Evolutionary conservation across 2,888 invertebrate genomes (phyloP).

Genomic region (Himalopsyche japonica): DNA sequence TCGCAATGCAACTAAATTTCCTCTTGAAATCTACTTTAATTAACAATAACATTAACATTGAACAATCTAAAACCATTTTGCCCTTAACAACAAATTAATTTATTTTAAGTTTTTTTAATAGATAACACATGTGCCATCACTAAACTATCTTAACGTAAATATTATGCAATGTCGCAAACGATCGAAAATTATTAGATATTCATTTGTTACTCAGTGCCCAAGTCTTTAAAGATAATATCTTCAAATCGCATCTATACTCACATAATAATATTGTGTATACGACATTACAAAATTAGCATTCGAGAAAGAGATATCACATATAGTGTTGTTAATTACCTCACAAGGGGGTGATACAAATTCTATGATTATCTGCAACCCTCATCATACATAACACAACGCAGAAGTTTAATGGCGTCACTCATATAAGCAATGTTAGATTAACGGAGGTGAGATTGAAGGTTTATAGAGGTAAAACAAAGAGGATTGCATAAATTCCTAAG

Average conservation of each 20-base stretch:
- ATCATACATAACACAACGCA: constrained; percentile 15
- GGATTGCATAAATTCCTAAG: constrained; percentile 7
- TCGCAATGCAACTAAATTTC: too few relatives aligned
- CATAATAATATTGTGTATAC: not conserved
- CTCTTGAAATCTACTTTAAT: too few relatives aligned
- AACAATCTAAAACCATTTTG: too few relatives aligned
- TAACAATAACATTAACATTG: too few relatives aligned
- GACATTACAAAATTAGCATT: not conserved
- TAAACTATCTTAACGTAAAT: not conserved
- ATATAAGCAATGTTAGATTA: constrained; percentile 26
- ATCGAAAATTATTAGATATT: not conserved
- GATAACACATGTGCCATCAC: not conserved
- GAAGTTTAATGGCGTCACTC: constrained; percentile 26
- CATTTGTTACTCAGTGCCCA: not conserved
- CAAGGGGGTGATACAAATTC: constrained; percentile 5
- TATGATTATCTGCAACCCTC: constrained; percentile 4
- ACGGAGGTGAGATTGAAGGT: constrained; percentile 15
- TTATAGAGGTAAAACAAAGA: not conserved
- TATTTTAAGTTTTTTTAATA: not conserved
- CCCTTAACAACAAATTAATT: too few relatives aligned
- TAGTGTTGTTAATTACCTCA: constrained; percentile 6
- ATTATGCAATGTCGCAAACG: not conserved
- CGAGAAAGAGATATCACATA: not conserved
- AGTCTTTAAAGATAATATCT: not conserved
- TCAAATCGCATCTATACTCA: not conserved